Conservation (phyloP, 1,140 invertebrate genomes). For the Tetragonula clypearis region DNA sequence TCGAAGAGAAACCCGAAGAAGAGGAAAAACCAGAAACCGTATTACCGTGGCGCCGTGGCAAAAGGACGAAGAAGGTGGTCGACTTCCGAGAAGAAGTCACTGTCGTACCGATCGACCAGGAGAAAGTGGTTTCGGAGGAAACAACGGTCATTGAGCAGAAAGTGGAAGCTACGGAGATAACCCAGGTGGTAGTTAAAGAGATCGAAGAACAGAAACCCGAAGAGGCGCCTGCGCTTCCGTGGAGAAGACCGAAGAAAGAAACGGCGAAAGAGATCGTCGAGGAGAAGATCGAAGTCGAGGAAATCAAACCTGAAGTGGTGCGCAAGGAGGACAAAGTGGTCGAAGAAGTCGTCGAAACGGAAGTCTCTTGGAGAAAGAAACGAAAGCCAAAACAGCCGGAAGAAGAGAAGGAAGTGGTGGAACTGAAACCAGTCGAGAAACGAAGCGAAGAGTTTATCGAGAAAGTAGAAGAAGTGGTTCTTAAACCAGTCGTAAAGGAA, state of each 20-base stretch:
- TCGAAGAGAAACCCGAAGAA: conserved; percentile 41
- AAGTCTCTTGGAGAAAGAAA: conserved; percentile 53
- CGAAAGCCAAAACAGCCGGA: conserved; percentile 18
- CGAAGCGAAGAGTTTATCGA: conserved; percentile 16
- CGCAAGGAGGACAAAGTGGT: conserved; percentile 23
- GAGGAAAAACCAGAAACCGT: conserved; percentile 35
- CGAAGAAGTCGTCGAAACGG: conserved; percentile 38
- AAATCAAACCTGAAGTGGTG: conserved; percentile 41
- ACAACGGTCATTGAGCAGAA: conserved; percentile 22
- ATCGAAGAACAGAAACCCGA: conserved; percentile 44
- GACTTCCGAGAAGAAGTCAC: conserved; percentile 76
- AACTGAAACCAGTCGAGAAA: conserved; percentile 23
- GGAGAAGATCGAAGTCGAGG: conserved; percentile 2
- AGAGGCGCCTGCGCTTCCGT: conserved; percentile 61
- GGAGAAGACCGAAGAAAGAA: conserved; percentile 58
- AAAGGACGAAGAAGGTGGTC: conserved; percentile 68
- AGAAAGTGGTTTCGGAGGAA: conserved; percentile 61
- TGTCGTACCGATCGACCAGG: conserved; percentile 74
- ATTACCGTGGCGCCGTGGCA: conserved; percentile 64
- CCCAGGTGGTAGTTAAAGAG: conserved; percentile 67
- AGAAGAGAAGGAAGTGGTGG: conserved; percentile 32
- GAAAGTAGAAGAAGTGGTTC: conserved; percentile 32
- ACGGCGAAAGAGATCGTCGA: not conserved
- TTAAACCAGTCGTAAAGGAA: conserved; percentile 16
- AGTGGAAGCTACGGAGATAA: conserved; percentile 54